These are phyloP conservation scores for Sthenelais limicola DNA, from an alignment of 2,888 invertebrate genomes.

Conservation along the genomic window DNA sequence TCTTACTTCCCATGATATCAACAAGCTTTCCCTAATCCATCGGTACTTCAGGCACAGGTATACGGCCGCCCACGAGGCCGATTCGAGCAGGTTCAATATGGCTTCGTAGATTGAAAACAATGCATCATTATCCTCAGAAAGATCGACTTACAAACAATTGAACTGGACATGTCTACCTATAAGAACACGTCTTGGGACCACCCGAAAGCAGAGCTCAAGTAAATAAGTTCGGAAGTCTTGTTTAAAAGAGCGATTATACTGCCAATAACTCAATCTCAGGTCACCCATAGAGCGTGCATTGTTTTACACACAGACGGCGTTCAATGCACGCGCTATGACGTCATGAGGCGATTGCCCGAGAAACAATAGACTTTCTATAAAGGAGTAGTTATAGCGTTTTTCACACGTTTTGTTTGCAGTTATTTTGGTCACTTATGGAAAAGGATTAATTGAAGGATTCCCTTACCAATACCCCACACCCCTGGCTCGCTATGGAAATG, in stretches of 20 bases:
- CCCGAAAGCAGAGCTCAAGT: neutral
- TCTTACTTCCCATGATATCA: too few relatives aligned
- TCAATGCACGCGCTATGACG: neutral
- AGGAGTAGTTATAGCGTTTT: slow-evolving; percentile 1
- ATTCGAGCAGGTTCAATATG: too few relatives aligned
- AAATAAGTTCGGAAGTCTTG: slow-evolving; percentile 23
- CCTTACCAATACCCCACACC: too few relatives aligned
- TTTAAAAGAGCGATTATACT: slow-evolving; percentile 29
- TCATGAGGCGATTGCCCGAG: neutral
- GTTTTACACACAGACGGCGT: slow-evolving; percentile 18
- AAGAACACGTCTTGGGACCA: too few relatives aligned
- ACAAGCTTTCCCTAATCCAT: too few relatives aligned
- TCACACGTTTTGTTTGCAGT: slow-evolving; percentile 18
- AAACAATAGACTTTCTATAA: slow-evolving; percentile 28
- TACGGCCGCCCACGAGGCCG: too few relatives aligned
- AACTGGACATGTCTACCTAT: slow-evolving; percentile 24
- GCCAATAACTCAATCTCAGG: slow-evolving; percentile 3
- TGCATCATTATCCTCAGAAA: too few relatives aligned
- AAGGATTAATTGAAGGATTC: slow-evolving; percentile 14
- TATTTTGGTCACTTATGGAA: slow-evolving; percentile 17
- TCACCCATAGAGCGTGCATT: slow-evolving; percentile 3
- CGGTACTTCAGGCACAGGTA: too few relatives aligned
- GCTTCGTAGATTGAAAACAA: too few relatives aligned
- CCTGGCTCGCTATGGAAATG: too few relatives aligned
- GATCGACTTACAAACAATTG: too few relatives aligned